Percentiles rank a stretch among this genome's conserved stretches.
These are phyloP conservation scores for Platysternon megacephalum DNA, from an alignment of 2,113 vertebrate genomes.

Conservation along the genomic window DNA sequence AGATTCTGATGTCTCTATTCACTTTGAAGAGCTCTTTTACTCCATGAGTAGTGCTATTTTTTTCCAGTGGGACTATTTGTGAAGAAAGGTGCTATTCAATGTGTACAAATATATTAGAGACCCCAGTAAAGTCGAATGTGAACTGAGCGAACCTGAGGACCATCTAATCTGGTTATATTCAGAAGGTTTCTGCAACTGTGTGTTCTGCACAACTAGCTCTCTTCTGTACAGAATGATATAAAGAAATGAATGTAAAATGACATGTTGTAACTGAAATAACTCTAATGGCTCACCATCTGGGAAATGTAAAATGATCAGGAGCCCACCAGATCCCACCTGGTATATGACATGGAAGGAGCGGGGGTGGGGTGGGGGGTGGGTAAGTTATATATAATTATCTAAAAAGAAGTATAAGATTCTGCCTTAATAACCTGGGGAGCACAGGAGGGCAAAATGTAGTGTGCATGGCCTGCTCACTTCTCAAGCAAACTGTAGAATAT, in stretches of 20 bases:
- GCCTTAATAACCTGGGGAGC: neutral
- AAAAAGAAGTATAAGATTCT: neutral
- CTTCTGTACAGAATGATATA: neutral
- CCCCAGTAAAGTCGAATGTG: neutral
- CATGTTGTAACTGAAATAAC: neutral
- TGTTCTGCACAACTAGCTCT: neutral
- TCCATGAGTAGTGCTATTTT: neutral
- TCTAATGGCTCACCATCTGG: neutral
- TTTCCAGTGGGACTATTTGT: neutral
- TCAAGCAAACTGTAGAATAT: neutral
- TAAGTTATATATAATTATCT: neutral
- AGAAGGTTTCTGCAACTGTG: rapidly evolving
- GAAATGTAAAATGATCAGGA: neutral
- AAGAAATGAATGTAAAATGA: neutral
- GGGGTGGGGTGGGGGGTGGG: no score
- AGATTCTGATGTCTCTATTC: neutral
- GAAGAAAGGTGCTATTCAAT: neutral
- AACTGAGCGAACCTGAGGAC: neutral
- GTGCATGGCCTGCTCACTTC: neutral
- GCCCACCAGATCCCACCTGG: neutral
- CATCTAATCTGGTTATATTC: neutral
- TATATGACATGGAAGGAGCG: neutral
- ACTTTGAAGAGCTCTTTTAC: neutral
- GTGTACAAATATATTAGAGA: neutral
- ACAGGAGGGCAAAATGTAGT: neutral